Evolutionary conservation across 1,140 invertebrate species (phyloP).

Genomic region (Tribolium madens): DNA sequence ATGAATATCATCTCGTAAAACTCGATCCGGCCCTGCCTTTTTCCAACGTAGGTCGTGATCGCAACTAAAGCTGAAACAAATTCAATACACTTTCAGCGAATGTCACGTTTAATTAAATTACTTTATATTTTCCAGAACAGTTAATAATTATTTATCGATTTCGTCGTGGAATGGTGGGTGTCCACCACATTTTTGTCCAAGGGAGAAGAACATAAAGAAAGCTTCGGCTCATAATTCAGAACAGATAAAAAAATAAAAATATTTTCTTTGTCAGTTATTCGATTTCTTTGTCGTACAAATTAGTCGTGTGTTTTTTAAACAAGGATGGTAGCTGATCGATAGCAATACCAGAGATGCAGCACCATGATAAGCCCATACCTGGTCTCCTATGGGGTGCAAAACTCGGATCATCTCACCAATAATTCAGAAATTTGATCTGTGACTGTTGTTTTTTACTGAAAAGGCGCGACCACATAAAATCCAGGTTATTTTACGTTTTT

Average conservation of each 20-base stretch:
- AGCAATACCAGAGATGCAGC: slow-evolving; percentile 28
- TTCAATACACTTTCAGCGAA: slow-evolving; percentile 27
- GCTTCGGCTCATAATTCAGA: slow-evolving; percentile 17
- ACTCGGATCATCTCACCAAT: slow-evolving; percentile 11
- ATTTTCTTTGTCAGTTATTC: slow-evolving; percentile 10
- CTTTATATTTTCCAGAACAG: slow-evolving; percentile 14
- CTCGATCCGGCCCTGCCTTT: slow-evolving; percentile 11
- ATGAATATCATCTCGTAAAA: background rate
- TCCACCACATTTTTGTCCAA: no score
- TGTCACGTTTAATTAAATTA: slow-evolving; percentile 37
- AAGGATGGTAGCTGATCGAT: slow-evolving; percentile 35
- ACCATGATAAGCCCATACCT: background rate
- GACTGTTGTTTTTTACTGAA: background rate
- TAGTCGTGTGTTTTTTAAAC: slow-evolving; percentile 2
- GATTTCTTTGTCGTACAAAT: slow-evolving; percentile 26
- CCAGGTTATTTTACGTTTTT: no score
- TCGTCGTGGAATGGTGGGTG: no score
- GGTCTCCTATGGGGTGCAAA: slow-evolving; percentile 29
- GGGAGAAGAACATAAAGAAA: slow-evolving; percentile 1
- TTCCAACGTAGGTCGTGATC: background rate
- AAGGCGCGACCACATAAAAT: no score
- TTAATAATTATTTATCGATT: background rate
- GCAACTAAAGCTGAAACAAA: slow-evolving; percentile 24
- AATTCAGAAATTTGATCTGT: slow-evolving; percentile 32
- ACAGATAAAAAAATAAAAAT: no score